Evolutionary conservation across 1,140 invertebrate species (phyloP).

Genomic region (Aphaenogaster rudis): DNA sequence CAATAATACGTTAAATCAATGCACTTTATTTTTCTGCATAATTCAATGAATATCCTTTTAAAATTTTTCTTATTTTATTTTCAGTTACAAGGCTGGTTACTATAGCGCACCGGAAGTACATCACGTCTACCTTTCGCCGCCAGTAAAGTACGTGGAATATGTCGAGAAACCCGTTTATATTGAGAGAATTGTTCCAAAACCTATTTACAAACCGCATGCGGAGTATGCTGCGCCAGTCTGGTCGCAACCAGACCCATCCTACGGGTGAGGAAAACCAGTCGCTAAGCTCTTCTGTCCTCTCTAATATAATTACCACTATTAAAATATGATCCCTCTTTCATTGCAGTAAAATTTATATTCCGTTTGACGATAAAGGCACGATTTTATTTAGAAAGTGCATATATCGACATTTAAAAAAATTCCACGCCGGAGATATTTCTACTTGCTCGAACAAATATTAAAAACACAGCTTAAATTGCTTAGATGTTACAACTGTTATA

Average conservation of each 20-base stretch:
- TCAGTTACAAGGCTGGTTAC: slow-evolving; percentile 82
- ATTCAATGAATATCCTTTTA: neutral
- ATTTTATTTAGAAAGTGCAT: neutral
- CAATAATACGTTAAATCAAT: neutral
- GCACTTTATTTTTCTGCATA: neutral
- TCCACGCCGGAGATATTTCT: neutral
- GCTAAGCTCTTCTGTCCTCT: neutral
- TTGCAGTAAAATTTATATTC: neutral
- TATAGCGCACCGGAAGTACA: slow-evolving; percentile 81
- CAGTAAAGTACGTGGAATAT: slow-evolving; percentile 80
- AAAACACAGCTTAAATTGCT: neutral
- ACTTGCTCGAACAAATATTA: neutral
- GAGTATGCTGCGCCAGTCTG: slow-evolving; percentile 79
- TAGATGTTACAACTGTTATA: neutral
- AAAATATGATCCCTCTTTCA: neutral
- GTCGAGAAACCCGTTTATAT: slow-evolving; percentile 84
- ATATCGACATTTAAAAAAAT: neutral
- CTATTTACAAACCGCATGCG: slow-evolving; percentile 77
- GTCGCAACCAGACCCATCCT: slow-evolving; percentile 74
- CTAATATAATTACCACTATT: neutral
- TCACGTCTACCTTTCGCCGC: slow-evolving; percentile 80
- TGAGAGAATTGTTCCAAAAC: slow-evolving; percentile 79
- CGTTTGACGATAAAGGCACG: neutral
- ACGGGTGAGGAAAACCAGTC: slow-evolving; percentile 74
- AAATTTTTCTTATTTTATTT: slow-evolving; percentile 41